A percentile compares a stretch with the other conserved stretches of the same genome.
Evolutionary conservation across 2,113 vertebrate species (phyloP).

Genomic region (Cryptomyrus ogoouensis): DNA sequence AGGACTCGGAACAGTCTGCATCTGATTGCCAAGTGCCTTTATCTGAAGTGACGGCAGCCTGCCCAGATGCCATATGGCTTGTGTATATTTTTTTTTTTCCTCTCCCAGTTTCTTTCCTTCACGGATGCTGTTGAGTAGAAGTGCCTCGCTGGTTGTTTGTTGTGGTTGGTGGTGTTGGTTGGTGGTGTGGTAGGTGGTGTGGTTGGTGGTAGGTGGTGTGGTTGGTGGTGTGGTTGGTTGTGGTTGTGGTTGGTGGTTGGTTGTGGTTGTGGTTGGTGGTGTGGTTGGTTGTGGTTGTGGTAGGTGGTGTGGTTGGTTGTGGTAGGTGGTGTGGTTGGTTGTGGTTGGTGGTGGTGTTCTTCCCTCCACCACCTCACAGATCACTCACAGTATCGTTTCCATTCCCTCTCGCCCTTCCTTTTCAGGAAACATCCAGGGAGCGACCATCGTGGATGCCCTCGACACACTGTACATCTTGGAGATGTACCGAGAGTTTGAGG

Average conservation of each 20-base stretch:
- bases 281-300: too few relatives aligned
- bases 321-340: background rate
- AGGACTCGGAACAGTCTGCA: background rate
- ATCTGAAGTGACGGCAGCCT: background rate
- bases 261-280: background rate
- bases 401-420: slow-evolving; percentile 38
- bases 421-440: slow-evolving; percentile 82
- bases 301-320: background rate
- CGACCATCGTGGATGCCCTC: slow-evolving; percentile 91
- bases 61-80: background rate
- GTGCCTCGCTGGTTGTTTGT: background rate
- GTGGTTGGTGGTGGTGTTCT: background rate
- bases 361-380: background rate
- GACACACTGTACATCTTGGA: slow-evolving; percentile 94
- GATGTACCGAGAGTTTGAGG: slow-evolving; percentile 89
- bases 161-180: background rate
- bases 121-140: background rate
- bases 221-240: background rate
- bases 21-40: background rate
- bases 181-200: background rate
- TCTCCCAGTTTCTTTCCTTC: background rate
- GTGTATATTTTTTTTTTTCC: background rate
- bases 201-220: background rate
- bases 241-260: background rate
- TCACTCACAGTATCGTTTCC: background rate